Conservation (phyloP, 2,113 vertebrate genomes). For the Siphamia tubifer region DNA sequence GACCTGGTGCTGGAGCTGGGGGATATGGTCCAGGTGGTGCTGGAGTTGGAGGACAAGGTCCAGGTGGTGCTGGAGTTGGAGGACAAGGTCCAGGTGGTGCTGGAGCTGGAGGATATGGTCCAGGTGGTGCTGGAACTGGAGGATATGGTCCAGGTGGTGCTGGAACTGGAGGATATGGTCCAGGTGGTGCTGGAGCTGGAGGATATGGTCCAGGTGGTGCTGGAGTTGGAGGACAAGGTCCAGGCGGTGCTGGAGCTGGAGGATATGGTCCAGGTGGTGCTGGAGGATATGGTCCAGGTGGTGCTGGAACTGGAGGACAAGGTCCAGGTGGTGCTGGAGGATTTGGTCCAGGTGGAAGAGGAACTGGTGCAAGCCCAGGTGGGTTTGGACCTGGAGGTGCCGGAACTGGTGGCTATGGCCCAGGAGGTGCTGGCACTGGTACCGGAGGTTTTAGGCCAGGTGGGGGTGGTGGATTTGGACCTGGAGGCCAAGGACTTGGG, state of each 20-base stretch:
- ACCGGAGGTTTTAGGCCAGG: slow-evolving; percentile 26
- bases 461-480: slow-evolving; percentile 45
- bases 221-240: slow-evolving; percentile 23
- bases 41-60: slow-evolving; percentile 4
- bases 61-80: too few species aligned
- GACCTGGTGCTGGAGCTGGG: slow-evolving; percentile 27
- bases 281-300: too few species aligned
- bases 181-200: slow-evolving; percentile 30
- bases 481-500: slow-evolving; percentile 53
- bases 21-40: slow-evolving; percentile 13
- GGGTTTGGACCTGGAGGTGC: slow-evolving; percentile 27
- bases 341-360: slow-evolving; percentile 4
- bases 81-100: too few species aligned
- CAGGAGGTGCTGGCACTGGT: slow-evolving; percentile 23
- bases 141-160: neutral
- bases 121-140: slow-evolving; percentile 1
- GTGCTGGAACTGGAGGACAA: neutral
- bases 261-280: slow-evolving; percentile 24
- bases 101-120: too few species aligned
- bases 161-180: neutral
- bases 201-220: slow-evolving; percentile 27
- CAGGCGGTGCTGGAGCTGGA: slow-evolving; percentile 27
- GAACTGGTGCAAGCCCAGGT: slow-evolving; percentile 19
- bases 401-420: slow-evolving; percentile 25
- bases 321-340: neutral